Evolutionary conservation across 2,113 vertebrate genomes (phyloP).

Genomic region (Prochilodus magdalenae): DNA sequence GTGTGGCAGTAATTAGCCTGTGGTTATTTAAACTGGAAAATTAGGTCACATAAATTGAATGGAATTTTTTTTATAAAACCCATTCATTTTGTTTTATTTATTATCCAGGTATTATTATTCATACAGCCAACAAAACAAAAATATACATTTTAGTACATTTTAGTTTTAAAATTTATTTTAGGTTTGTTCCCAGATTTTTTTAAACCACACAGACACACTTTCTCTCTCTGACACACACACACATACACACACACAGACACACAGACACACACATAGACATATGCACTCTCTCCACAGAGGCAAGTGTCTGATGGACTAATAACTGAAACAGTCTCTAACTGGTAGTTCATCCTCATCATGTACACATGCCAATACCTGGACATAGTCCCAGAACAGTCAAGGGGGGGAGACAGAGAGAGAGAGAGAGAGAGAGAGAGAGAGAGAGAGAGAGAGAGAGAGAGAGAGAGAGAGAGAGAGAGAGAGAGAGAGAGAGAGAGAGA

Average conservation of each 20-base stretch:
- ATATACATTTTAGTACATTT: no score
- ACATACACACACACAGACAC: neutral
- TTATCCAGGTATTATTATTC: no score
- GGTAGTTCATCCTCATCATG: neutral
- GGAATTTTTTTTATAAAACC: no score
- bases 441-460: neutral
- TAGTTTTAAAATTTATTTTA: no score
- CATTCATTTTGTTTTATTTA: no score
- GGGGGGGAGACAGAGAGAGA: neutral
- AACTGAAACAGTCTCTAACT: neutral
- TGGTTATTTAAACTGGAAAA: no score
- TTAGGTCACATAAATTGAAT: no score
- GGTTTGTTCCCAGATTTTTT: no score
- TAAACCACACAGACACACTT: neutral
- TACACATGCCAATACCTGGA: neutral
- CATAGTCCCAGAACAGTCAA: neutral
- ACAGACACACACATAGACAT: neutral
- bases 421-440: slow-evolving; percentile 11
- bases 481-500: neutral
- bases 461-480: slow-evolving; percentile 15
- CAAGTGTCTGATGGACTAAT: neutral
- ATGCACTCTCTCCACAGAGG: neutral
- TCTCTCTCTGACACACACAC: no score
- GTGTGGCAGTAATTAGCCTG: no score
- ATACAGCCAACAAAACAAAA: no score